Base-by-base conservation (phyloP, 1,140 invertebrate genomes). In the Rhagoletis zephyria region DNA sequence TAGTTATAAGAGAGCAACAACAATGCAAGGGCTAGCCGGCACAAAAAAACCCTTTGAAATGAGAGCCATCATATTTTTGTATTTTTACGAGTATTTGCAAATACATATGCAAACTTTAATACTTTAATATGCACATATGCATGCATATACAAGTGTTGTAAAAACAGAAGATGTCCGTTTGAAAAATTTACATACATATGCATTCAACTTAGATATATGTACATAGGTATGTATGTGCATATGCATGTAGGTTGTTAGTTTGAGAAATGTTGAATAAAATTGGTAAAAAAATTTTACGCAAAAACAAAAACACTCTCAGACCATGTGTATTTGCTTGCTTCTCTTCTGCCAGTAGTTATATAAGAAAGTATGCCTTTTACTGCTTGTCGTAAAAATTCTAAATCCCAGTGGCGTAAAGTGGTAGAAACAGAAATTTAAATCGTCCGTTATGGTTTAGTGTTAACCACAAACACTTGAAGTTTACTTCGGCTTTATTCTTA, bases 371-470 rank as follows among this genome's bases (percentile, higher is more conserved):
- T 30, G 10, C 45, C 40, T 42, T 74, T 74, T 74, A 74, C 42
- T 74, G 42, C 45, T 14, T 6, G 40, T 74, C 67, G 67, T 74
- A 74, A 74, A 74, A 74, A 10, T 74, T 48, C 40, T 40, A 74
- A 74, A 74, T 48, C 40, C 67, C 40, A 45, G 67, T 16, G 4
- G 9, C 4, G 42, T 48, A 48, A 48, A 74, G 67, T 74, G 67
- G 67, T 16, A 14, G 42, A 16, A 74, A 42, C 40, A 45, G 42
- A 48, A 74, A 16, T 74, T 74, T 74, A 74, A 81, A 81, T 81
- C 48, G 7, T 81, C 56, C 74, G 74, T 81, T 81, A 81, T 81
- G 74, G 74, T 81, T 81, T 81, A 81, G 45, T 81, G 74, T 81
- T 81, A 81, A 56, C 51, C 48, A 81, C 74, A 81, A 59, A 45